Conservation (phyloP, 2,888 invertebrate species). For the Bellardia bayeri region DNA sequence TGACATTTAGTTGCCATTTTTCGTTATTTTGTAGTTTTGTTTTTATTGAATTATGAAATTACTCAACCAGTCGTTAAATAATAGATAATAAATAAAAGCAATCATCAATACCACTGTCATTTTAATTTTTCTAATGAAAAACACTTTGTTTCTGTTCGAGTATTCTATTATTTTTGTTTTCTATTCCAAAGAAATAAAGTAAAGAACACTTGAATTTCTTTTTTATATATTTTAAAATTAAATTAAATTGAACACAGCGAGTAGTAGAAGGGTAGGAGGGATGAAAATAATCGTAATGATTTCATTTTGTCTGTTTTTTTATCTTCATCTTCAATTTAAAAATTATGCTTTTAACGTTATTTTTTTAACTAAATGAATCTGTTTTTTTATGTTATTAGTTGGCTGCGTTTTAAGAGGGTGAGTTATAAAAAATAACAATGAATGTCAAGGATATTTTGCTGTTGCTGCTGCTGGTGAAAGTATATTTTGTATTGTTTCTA, state of each 20-base stretch:
- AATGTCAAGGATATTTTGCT: conserved; percentile 60
- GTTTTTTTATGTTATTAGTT: conserved; percentile 23
- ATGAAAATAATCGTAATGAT: conserved; percentile 18
- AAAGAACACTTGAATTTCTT: conserved; percentile 46
- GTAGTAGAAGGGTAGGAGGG: background rate
- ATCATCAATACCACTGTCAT: conserved; percentile 29
- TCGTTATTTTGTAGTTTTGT: no score
- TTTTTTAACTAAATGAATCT: conserved; percentile 59
- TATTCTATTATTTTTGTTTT: conserved; percentile 16
- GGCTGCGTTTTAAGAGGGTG: conserved; percentile 4
- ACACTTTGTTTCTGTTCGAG: conserved; percentile 41
- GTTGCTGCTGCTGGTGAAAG: background rate
- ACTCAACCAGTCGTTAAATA: no score
- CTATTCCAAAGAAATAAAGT: conserved; percentile 40
- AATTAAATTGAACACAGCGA: conserved; percentile 28
- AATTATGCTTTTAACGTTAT: conserved; percentile 59
- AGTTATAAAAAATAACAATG: conserved; percentile 42
- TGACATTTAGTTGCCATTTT: no score
- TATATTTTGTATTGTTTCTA: background rate
- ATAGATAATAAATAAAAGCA: background rate
- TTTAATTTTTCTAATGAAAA: conserved; percentile 28
- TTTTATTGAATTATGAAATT: no score
- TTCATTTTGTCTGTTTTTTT: conserved; percentile 13
- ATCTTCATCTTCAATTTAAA: conserved; percentile 62
- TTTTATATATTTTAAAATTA: conserved; percentile 42